Evolutionary conservation across 2,113 vertebrate genomes (phyloP), one percentile per base, ranked within the genome.

Genomic region (Gadus chalcogrammus): DNA sequence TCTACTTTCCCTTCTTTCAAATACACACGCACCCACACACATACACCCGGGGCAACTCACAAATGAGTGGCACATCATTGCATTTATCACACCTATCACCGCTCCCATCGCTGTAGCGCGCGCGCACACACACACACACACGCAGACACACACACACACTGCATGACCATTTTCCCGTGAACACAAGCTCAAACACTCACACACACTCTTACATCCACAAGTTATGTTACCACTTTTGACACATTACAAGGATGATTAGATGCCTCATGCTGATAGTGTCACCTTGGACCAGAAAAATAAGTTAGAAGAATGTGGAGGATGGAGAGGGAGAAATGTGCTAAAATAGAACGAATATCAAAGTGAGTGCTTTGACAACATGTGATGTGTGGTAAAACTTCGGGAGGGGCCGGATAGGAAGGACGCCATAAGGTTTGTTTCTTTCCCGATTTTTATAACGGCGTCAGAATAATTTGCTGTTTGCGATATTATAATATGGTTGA

Each of bases 161-260:
- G 8, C 42, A 9, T 48, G 42, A 48, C 42, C 42, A 48, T 13
- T 7, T 13, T 9, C 42, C 6, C 12, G 42, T 48, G 3, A 1
- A 48, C 75, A 74, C 81, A 77, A 61, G 67, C 74, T n/a, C 42
- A 35, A n/a, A 53, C 60, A 31, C 35, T 20, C 61, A 38, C 62
- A 27, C 70, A 73, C 28, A 81, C 82, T 81, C 16, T 75, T 74
- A 76, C 71, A 77, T 74, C 79, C 71, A 75, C 78, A 77, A 67
- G 80, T 70, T 86, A 82, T 82, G 87, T 89, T 85, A 86, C 72
- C 81, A 84, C 87, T 90, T 85, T 86, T 88, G 83, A 88, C 84
- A 89, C 85, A 81, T 88, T 85, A 87, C 82, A 86, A 78, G 71
- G 75, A 78, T 81, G 88, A 89, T 88, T 86, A 90, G 87, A 90